Evolutionary conservation across 2,888 invertebrate species (phyloP).

Genomic region (Macaria notata): DNA sequence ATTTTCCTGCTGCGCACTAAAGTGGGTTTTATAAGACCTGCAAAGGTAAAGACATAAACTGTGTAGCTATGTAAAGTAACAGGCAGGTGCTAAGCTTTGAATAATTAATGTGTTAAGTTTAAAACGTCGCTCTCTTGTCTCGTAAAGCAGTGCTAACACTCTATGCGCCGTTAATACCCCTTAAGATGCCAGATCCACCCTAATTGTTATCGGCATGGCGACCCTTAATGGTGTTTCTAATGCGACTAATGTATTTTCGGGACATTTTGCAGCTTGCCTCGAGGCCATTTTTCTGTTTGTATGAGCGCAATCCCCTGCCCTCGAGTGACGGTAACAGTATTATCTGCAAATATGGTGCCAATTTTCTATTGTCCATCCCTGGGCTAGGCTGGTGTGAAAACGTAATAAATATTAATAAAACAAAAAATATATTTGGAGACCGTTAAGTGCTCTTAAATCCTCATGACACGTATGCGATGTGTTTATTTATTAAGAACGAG

Average conservation of each 20-base stretch:
- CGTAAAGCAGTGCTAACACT: constrained; percentile 71
- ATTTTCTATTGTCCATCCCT: constrained; percentile 73
- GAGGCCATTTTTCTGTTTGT: constrained; percentile 77
- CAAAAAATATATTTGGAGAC: constrained; percentile 53
- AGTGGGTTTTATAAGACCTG: neutral
- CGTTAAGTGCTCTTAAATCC: constrained; percentile 36
- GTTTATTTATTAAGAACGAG: no score
- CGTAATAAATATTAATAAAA: constrained; percentile 74
- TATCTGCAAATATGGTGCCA: constrained; percentile 80
- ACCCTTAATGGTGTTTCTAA: constrained; percentile 80
- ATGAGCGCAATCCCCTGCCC: constrained; percentile 63
- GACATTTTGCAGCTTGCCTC: constrained; percentile 81
- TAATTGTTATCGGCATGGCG: constrained; percentile 77
- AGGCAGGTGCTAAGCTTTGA: neutral
- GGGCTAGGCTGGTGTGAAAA: constrained; percentile 57
- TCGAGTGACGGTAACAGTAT: constrained; percentile 71
- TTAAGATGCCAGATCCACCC: constrained; percentile 75
- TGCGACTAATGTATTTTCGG: constrained; percentile 80
- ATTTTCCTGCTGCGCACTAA: constrained; percentile 31
- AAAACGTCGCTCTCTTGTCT: constrained; percentile 31
- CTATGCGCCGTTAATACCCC: constrained; percentile 73
- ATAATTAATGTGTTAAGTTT: constrained; percentile 29
- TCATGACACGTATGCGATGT: constrained; percentile 21
- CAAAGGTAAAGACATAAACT: neutral
- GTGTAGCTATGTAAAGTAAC: neutral